A percentile compares a stretch with the other conserved stretches of the same genome.
These are phyloP conservation scores for Drosophila tripunctata DNA, from an alignment of 2,888 invertebrate species.

Conservation along the genomic window DNA sequence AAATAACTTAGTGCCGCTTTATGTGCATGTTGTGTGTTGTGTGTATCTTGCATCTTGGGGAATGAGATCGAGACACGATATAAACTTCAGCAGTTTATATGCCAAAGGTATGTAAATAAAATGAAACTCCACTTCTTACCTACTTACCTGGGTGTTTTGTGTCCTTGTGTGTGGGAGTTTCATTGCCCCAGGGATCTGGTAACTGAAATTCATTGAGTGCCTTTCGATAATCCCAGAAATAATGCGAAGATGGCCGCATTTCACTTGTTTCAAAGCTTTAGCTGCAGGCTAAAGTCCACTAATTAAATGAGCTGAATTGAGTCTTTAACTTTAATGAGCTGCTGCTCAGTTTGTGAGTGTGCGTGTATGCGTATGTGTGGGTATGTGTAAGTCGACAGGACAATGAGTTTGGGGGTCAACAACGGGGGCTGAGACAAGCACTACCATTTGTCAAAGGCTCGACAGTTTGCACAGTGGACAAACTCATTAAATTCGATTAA, in stretches of 20 bases:
- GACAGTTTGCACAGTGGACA: not conserved
- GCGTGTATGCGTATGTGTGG: not conserved
- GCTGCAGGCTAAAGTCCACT: constrained; percentile 37
- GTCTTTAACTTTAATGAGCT: constrained; percentile 44
- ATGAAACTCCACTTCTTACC: constrained; percentile 29
- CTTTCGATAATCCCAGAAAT: constrained; percentile 52
- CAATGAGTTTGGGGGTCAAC: constrained; percentile 3
- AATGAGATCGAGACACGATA: constrained; percentile 33
- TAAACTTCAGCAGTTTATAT: constrained; percentile 71
- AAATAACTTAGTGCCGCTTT: constrained; percentile 77
- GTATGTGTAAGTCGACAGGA: not conserved
- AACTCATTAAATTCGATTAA: not conserved
- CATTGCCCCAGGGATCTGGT: constrained; percentile 33
- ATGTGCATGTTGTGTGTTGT: constrained; percentile 44
- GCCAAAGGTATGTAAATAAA: constrained; percentile 73
- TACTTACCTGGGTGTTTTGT: constrained; percentile 15
- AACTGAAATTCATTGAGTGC: constrained; percentile 50
- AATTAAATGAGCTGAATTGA: constrained; percentile 58
- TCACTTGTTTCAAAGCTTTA: constrained; percentile 14
- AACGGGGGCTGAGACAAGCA: not conserved
- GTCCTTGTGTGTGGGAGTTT: not conserved
- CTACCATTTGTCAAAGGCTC: constrained; percentile 22
- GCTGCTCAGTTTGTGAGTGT: not conserved
- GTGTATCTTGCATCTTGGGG: constrained; percentile 14
- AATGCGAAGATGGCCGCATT: constrained; percentile 22